Conservation (phyloP, 1,140 invertebrate species). For the Leptinotarsa defecta region DNA sequence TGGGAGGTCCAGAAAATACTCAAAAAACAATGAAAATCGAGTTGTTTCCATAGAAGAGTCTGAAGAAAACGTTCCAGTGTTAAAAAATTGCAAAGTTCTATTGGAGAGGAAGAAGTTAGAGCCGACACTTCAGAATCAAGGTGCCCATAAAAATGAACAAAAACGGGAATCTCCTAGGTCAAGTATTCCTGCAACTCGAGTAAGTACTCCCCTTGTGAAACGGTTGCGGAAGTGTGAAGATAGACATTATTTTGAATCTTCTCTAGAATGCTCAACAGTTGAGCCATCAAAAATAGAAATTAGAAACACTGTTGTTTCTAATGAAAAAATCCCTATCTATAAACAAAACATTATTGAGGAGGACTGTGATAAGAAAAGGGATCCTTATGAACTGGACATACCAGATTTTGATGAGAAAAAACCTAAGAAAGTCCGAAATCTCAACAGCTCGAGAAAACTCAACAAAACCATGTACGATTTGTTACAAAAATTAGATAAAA, state of each 20-base stretch:
- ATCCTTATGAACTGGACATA: conserved; percentile 14
- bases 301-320: not conserved
- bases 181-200: not conserved
- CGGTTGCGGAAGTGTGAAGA: not conserved
- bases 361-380: not conserved
- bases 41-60: not conserved
- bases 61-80: not conserved
- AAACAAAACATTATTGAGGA: not conserved
- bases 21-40: not conserved
- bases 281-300: not conserved
- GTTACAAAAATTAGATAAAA: conserved; percentile 3
- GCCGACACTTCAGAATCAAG: not conserved
- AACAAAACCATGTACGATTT: conserved; percentile 13
- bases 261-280: not conserved
- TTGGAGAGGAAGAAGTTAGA: not conserved
- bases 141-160: not conserved
- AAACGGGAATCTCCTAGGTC: not conserved
- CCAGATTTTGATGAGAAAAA: not conserved
- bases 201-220: not conserved
- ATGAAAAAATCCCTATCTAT: conserved; percentile 1
- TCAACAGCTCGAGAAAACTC: not conserved
- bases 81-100: not conserved
- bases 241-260: conserved; percentile 3
- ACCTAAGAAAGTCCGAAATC: not conserved
- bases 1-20: not conserved